phyloP scores from a whole-genome alignment of 2,888 invertebrate genomes.

The Drosophila longiperda region DNA sequence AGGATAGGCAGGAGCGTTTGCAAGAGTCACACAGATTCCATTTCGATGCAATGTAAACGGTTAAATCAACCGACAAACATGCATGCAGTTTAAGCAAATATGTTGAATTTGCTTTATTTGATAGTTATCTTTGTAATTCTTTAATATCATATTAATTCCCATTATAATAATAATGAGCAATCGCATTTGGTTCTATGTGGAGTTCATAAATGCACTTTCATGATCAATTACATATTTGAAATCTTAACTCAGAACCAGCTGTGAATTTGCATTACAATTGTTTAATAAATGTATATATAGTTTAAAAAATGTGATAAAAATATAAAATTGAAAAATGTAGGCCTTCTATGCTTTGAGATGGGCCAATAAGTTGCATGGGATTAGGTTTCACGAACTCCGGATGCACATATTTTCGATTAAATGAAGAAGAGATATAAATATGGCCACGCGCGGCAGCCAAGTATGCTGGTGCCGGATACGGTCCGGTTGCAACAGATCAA shows the following conservation, averaged over 20 bases:
- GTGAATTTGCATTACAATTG: conserved; percentile 22
- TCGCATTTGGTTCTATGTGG: conserved; percentile 14
- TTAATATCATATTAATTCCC: conserved; percentile 29
- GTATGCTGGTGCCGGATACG: conserved; percentile 95
- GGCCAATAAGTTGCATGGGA: conserved; percentile 85
- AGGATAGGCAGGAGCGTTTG: conserved; percentile 91
- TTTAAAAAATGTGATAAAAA: conserved; percentile 67
- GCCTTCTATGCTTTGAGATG: not conserved
- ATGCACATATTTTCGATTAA: conserved; percentile 53
- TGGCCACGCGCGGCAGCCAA: conserved; percentile 91
- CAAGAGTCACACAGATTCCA: conserved; percentile 93
- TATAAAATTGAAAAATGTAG: conserved; percentile 32
- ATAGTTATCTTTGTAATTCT: conserved; percentile 27
- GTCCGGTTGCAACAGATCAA: conserved; percentile 92
- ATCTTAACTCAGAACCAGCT: conserved; percentile 17
- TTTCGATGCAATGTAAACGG: conserved; percentile 92
- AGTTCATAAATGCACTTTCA: conserved; percentile 11
- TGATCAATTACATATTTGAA: conserved; percentile 11
- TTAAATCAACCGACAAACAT: conserved; percentile 8
- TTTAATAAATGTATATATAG: conserved; percentile 41
- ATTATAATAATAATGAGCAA: not conserved
- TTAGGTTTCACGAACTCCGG: conserved; percentile 86
- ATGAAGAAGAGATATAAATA: conserved; percentile 71
- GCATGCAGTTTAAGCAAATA: conserved; percentile 20
- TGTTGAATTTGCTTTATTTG: conserved; percentile 45